Evolutionary conservation across 2,888 invertebrate genomes (phyloP), one percentile per base, ranked within the genome.

Genomic region (Eremobia ochroleuca): DNA sequence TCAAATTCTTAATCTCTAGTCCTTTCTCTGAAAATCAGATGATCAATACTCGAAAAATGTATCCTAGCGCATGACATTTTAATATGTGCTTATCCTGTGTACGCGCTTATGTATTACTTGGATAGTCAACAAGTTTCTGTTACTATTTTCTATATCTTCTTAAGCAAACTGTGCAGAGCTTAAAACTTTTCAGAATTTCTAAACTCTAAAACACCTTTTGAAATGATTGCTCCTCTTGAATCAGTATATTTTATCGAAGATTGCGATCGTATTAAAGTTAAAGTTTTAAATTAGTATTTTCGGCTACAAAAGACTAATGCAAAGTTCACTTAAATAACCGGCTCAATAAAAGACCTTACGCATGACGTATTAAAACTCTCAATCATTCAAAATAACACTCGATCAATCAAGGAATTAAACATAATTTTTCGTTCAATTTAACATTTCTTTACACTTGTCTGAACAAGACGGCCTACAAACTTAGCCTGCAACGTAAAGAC

Each of bases 401-500:
- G 11, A 77, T 62, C 61, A 55, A 62, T 77, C 61, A 77, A 62
- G 18, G 52, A 62, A 61, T 69, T 28, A 59, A 68, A 77, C 6
- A 21, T 52, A 28, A 62, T 55, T 25, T 62, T 43, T 61, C 25
- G 13, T 52, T 13, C 9, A 59, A 31, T 52, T 77, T 34, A 25
- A 43, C 18, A 18, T 49, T 69, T 28, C 4, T 61, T 34, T 61
- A n/a, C 49, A 28, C 37, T 62, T 77, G 77, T 15, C 31, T 49
- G 49, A 49, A 40, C 18, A 37, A 37, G 43, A 46, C 1, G 28
- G 31, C n/a, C 4, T 21, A 59, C 49, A 55, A 61, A 67, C 31
- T 58, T 49, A 25, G 25, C 43, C 13, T 66, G 55, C 69, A 66
- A 49, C 28, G 3, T 75, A 25, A 46, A 69, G 25, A 67, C 40